These are phyloP conservation scores for Fabriciana adippe DNA, from an alignment of 2,888 invertebrate species.

Conservation along the genomic window DNA sequence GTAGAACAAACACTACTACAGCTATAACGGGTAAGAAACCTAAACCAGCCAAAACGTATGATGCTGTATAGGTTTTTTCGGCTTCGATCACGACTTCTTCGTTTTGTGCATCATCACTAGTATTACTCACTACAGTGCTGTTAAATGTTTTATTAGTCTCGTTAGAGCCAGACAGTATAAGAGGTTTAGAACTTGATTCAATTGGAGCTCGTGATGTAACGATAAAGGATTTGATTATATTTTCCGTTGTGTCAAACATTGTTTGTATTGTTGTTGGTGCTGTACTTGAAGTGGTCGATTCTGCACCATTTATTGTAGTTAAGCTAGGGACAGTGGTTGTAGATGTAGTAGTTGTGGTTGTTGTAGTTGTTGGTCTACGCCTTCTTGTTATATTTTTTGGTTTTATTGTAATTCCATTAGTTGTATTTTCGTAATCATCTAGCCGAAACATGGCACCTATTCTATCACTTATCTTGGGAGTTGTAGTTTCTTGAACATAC, in stretches of 20 bases:
- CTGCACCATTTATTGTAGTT: slow-evolving; percentile 35
- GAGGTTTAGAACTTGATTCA: slow-evolving; percentile 60
- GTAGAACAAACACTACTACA: slow-evolving; percentile 80
- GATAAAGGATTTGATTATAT: slow-evolving; percentile 56
- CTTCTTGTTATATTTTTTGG: slow-evolving; percentile 63
- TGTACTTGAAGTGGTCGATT: slow-evolving; percentile 33
- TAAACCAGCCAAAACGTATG: slow-evolving; percentile 83
- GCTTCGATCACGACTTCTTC: slow-evolving; percentile 82
- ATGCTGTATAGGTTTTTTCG: slow-evolving; percentile 83
- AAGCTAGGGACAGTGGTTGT: slow-evolving; percentile 44
- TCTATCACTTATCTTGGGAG: slow-evolving; percentile 59
- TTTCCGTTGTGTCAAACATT: slow-evolving; percentile 48
- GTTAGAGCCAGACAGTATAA: slow-evolving; percentile 49
- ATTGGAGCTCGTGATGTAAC: slow-evolving; percentile 76
- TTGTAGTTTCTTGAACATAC: slow-evolving; percentile 47
- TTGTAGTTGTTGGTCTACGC: slow-evolving; percentile 74
- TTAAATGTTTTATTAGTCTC: slow-evolving; percentile 50
- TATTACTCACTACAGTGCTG: slow-evolving; percentile 50
- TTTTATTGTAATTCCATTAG: slow-evolving; percentile 54
- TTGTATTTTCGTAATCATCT: slow-evolving; percentile 55
- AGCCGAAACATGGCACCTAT: slow-evolving; percentile 58
- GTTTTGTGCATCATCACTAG: slow-evolving; percentile 56
- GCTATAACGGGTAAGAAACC: slow-evolving; percentile 83
- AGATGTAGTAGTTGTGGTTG: slow-evolving; percentile 57
- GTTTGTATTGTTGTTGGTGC: slow-evolving; percentile 38